Conservation (phyloP, 2,888 invertebrate genomes). For the Philopedon plagiatum region DNA sequence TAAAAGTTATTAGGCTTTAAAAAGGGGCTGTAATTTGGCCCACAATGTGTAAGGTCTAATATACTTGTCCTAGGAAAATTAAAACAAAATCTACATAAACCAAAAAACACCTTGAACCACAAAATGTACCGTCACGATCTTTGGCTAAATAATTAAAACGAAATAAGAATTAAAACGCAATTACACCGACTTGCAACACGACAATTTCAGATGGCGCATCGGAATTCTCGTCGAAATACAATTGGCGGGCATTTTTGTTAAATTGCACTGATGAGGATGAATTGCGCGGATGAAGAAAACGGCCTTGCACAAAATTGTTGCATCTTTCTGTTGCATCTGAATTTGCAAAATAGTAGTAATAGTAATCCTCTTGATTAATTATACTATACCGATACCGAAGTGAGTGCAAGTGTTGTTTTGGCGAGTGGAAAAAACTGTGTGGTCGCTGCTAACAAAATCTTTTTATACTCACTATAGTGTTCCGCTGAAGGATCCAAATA, state of each 20-base stretch:
- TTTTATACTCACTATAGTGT: constrained; percentile 54
- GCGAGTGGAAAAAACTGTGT: too few species aligned
- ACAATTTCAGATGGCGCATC: background rate
- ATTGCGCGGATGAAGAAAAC: constrained; percentile 24
- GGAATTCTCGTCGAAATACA: constrained; percentile 12
- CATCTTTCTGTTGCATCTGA: background rate
- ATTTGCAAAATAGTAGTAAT: too few species aligned
- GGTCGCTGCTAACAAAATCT: too few species aligned
- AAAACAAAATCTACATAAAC: background rate
- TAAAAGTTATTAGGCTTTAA: too few species aligned
- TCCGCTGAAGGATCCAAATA: constrained; percentile 73
- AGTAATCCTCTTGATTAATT: too few species aligned
- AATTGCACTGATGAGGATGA: constrained; percentile 19
- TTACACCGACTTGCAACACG: background rate
- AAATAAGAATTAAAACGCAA: constrained; percentile 2
- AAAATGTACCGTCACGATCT: background rate
- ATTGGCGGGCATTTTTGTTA: constrained; percentile 26
- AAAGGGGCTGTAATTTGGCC: too few species aligned
- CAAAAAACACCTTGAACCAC: background rate
- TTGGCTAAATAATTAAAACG: constrained; percentile 2
- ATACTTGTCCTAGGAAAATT: background rate
- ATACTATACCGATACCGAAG: too few species aligned
- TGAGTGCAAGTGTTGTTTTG: too few species aligned
- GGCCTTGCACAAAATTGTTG: constrained; percentile 9
- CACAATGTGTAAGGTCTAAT: too few species aligned